These are phyloP conservation scores for Melolontha melolontha DNA, from an alignment of 2,888 invertebrate genomes.

Conservation along the genomic window DNA sequence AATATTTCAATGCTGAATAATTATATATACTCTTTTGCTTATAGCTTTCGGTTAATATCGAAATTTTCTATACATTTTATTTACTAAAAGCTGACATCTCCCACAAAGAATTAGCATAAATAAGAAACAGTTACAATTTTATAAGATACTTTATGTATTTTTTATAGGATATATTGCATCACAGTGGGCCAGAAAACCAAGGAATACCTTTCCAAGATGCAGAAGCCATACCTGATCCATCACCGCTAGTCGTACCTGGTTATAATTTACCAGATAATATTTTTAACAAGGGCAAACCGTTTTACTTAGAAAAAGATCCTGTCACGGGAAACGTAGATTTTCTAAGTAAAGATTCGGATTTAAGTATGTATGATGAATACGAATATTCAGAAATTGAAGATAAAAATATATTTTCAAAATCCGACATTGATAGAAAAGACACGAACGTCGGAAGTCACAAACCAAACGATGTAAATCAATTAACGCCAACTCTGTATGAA, in stretches of 20 bases:
- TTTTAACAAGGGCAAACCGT: conserved; percentile 78
- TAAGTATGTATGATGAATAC: conserved; percentile 56
- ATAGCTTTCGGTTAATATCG: no score
- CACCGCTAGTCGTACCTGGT: conserved; percentile 62
- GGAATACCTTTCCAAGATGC: conserved; percentile 32
- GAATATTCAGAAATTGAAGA: conserved; percentile 58
- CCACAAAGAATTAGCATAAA: no score
- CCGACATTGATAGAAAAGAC: conserved; percentile 66
- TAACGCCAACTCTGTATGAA: conserved; percentile 75
- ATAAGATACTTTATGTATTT: no score
- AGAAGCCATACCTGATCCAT: conserved; percentile 64
- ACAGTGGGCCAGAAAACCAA: not conserved
- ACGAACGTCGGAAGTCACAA: conserved; percentile 63
- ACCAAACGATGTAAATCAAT: conserved; percentile 73
- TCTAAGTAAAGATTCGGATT: conserved; percentile 67
- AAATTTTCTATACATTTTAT: no score
- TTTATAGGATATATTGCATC: conserved; percentile 8
- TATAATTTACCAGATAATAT: conserved; percentile 69
- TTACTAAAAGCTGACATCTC: no score
- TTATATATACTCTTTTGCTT: no score
- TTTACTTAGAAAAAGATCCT: conserved; percentile 77
- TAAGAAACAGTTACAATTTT: no score
- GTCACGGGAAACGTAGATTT: conserved; percentile 76
- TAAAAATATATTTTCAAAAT: conserved; percentile 60
- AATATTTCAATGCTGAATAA: no score